Percentiles rank a stretch among this genome's conserved stretches.
These are phyloP conservation scores for Calcarius lapponicus DNA, from an alignment of 2,797 vertebrate genomes.

Conservation along the genomic window DNA sequence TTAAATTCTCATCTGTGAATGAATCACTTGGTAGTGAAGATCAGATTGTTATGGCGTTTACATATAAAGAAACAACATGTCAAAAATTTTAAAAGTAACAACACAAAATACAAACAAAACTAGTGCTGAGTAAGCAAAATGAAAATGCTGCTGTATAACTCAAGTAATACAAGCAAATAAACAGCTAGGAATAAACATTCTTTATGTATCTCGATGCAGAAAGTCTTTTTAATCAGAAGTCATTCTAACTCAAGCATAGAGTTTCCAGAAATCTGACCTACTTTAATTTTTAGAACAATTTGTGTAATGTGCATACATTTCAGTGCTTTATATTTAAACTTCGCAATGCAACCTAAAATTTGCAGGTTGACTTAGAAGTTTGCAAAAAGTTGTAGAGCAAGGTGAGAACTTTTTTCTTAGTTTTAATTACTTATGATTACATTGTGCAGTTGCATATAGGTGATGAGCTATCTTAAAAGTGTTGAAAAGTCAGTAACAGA, in stretches of 20 bases:
- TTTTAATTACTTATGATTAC: neutral
- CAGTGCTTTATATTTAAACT: neutral
- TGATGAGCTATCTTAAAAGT: neutral
- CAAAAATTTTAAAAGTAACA: neutral
- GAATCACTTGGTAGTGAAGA: neutral
- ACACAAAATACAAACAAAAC: neutral
- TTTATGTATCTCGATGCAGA: neutral
- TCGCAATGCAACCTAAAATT: neutral
- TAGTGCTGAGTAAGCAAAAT: neutral
- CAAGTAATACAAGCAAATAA: neutral
- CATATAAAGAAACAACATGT: neutral
- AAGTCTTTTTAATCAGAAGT: neutral
- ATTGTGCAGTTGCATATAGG: neutral
- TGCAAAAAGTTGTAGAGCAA: neutral
- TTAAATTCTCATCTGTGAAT: neutral
- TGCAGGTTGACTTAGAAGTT: neutral
- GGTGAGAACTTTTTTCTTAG: neutral
- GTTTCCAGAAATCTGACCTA: neutral
- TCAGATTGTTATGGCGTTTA: neutral
- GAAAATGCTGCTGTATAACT: neutral
- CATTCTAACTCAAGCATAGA: neutral
- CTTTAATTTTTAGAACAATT: neutral
- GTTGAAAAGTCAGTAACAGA: neutral
- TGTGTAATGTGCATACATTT: neutral
- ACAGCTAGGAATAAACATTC: neutral